Evolutionary conservation across 1,140 invertebrate species (phyloP).

Genomic region (Psix sp.): DNA sequence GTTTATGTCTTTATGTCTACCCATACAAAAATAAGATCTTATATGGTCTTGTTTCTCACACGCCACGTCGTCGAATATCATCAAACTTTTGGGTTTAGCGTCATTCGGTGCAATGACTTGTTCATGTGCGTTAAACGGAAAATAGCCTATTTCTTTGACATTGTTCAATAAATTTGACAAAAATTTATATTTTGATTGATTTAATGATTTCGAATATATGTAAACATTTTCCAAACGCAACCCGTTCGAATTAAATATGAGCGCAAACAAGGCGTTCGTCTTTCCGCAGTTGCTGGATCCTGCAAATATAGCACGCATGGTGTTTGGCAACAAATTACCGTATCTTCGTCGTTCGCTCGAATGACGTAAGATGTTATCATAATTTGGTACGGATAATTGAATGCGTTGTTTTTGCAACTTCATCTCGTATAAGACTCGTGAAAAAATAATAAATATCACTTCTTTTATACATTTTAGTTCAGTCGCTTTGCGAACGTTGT

Average conservation of each 20-base stretch:
- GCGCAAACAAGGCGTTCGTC: conserved; percentile 66
- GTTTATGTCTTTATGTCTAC: conserved; percentile 64
- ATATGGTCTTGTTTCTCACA: conserved; percentile 70
- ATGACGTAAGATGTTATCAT: conserved; percentile 16
- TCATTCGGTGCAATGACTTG: conserved; percentile 54
- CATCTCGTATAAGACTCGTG: conserved; percentile 16
- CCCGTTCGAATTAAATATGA: conserved; percentile 65
- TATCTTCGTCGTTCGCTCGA: conserved; percentile 14
- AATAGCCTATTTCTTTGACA: conserved; percentile 14
- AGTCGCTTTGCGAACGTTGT: conserved; percentile 2
- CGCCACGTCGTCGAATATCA: conserved; percentile 71
- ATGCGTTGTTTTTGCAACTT: conserved; percentile 14
- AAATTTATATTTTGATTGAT: conserved; percentile 67
- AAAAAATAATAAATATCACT: conserved; percentile 1
- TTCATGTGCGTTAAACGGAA: conserved; percentile 42
- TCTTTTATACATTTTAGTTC: conserved; percentile 1
- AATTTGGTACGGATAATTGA: conserved; percentile 14
- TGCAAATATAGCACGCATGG: conserved; percentile 57
- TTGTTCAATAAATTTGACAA: conserved; percentile 13
- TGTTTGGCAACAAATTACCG: conserved; percentile 46
- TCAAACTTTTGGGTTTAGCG: conserved; percentile 61
- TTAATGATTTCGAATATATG: conserved; percentile 68
- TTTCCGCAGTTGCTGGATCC: conserved; percentile 68
- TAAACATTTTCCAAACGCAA: conserved; percentile 70
- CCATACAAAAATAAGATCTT: conserved; percentile 68